Percentiles rank a stretch among this genome's conserved stretches.
These are phyloP conservation scores for Drosophila kurseongensis DNA, from an alignment of 1,140 invertebrate genomes.

Conservation along the genomic window DNA sequence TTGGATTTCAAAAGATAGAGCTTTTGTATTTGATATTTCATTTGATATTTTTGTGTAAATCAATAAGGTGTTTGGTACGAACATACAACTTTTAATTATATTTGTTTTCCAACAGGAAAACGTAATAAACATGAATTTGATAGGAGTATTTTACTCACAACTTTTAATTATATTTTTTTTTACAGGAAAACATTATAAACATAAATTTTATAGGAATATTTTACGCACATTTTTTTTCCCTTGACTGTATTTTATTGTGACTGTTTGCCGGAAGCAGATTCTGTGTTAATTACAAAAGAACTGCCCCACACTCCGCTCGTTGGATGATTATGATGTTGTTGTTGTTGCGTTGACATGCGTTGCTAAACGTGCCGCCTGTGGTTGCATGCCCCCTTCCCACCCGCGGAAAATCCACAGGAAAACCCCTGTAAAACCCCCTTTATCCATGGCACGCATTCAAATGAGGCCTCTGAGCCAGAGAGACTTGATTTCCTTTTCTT, in stretches of 20 bases:
- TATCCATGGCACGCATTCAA: slow-evolving; percentile 62
- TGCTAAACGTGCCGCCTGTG: slow-evolving; percentile 76
- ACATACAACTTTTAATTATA: too few relatives aligned
- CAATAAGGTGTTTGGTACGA: too few relatives aligned
- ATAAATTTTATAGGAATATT: too few relatives aligned
- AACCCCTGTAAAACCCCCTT: background rate
- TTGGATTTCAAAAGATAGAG: too few relatives aligned
- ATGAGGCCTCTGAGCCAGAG: slow-evolving; percentile 56
- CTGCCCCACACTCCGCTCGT: slow-evolving; percentile 19
- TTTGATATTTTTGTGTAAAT: too few relatives aligned
- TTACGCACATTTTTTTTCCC: background rate
- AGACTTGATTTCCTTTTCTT: slow-evolving; percentile 77
- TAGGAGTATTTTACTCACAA: too few relatives aligned
- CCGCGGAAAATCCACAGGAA: background rate
- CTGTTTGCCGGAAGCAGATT: slow-evolving; percentile 74
- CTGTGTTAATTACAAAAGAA: slow-evolving; percentile 78
- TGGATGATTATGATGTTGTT: slow-evolving; percentile 57
- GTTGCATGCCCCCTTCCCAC: background rate
- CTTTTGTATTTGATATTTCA: too few relatives aligned
- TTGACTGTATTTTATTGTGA: slow-evolving; percentile 15
- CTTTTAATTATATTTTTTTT: too few relatives aligned
- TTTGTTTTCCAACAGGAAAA: too few relatives aligned
- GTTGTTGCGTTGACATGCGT: slow-evolving; percentile 77
- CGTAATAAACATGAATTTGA: too few relatives aligned
- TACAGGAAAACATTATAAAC: too few relatives aligned